Conservation (phyloP, 2,113 vertebrate genomes). For the Onychorhynchus coronatus region DNA sequence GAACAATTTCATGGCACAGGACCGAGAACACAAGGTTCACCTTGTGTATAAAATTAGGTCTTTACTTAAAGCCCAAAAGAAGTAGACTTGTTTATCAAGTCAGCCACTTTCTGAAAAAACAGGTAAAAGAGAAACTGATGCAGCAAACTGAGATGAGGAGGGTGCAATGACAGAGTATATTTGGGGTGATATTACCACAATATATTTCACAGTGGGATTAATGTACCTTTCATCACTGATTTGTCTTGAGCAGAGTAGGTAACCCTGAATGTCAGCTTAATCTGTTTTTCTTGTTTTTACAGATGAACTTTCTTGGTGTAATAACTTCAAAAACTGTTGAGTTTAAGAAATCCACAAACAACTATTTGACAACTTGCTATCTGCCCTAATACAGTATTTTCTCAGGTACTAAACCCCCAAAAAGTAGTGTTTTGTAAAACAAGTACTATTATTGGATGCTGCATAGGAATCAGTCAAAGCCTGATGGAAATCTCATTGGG, state of each 20-base stretch:
- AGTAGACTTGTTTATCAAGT: background rate
- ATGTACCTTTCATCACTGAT: background rate
- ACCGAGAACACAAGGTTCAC: background rate
- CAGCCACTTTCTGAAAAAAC: background rate
- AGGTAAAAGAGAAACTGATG: background rate
- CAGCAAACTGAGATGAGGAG: background rate
- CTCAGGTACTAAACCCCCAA: background rate
- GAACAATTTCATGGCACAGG: background rate
- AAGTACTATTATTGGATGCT: background rate
- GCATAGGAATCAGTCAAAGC: background rate
- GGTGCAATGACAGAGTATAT: background rate
- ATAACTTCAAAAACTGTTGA: background rate
- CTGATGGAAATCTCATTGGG: background rate
- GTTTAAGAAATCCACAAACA: background rate
- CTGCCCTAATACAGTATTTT: background rate
- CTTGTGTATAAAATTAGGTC: background rate
- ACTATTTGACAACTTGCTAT: background rate
- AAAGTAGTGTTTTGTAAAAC: background rate
- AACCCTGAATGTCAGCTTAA: background rate
- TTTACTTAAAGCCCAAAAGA: background rate
- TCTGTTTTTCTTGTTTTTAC: background rate
- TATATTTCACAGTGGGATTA: background rate
- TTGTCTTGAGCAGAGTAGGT: background rate
- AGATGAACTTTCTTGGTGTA: background rate
- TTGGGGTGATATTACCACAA: background rate